Evolutionary conservation across 2,888 invertebrate species (phyloP).

Genomic region (Sarcophaga subvicina): DNA sequence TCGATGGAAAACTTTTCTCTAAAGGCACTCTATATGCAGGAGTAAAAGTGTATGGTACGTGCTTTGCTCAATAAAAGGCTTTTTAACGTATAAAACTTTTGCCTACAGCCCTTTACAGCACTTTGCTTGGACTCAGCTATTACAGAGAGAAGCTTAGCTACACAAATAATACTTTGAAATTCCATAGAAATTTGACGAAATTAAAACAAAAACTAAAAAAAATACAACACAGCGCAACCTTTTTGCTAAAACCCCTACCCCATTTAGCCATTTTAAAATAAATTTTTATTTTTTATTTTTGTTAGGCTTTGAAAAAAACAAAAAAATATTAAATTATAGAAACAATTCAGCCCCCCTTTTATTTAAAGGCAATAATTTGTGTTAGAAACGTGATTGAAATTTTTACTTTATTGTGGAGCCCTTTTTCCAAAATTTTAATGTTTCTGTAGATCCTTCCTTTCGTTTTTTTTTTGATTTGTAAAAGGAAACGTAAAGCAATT

Average conservation of each 20-base stretch:
- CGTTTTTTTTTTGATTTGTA: conserved; percentile 5
- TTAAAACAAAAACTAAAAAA: conserved; percentile 10
- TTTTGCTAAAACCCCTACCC: no score
- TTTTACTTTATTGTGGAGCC: conserved; percentile 25
- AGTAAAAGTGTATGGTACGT: conserved; percentile 54
- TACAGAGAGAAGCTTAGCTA: background rate
- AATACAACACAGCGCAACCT: no score
- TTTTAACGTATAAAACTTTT: conserved; percentile 48
- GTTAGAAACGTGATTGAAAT: conserved; percentile 60
- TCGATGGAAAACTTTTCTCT: conserved; percentile 35
- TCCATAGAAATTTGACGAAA: conserved; percentile 8
- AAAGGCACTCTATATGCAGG: conserved; percentile 50
- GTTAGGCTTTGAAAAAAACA: conserved; percentile 18
- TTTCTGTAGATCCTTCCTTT: background rate
- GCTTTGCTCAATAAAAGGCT: conserved; percentile 51
- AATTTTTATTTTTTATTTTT: conserved; percentile 1
- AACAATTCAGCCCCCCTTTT: conserved; percentile 28
- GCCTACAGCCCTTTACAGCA: background rate
- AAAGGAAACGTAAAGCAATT: conserved; percentile 21
- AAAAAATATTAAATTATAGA: conserved; percentile 47
- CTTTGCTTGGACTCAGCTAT: no score
- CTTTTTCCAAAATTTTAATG: conserved; percentile 18
- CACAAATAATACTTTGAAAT: conserved; percentile 17
- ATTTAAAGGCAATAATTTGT: conserved; percentile 55
- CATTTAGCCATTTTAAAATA: no score